Evolutionary conservation across 2,888 invertebrate species (phyloP), one percentile per base, ranked within the genome.

Genomic region (Drosophila koepferae): DNA sequence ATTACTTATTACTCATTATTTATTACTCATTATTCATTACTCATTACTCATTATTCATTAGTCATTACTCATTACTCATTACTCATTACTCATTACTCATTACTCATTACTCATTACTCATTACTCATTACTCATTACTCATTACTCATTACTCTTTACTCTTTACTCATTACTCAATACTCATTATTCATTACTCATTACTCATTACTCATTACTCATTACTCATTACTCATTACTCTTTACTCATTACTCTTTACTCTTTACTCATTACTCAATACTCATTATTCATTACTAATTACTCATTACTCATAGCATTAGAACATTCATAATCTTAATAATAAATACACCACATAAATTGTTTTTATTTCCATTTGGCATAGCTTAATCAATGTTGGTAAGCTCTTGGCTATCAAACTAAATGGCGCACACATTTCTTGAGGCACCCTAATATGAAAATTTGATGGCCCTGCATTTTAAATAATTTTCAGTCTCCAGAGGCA

Each of bases 401-500:
- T 46, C 5, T 2, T 3, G 31, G 16, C 46, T 4, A 10, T 63
- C 31, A 31, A 28, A 3, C 38, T 44, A 28, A 5, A 62, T 63
- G 18, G 4, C n/a, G 14, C 43, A 16, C 28, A 31, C 18, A 18
- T 56, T 59, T 55, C 48, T 28, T 44, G 73, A 20, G 49, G 7
- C 53, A 72, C 58, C 71, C 72, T 49, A 43, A 49, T 62, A 31
- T 31, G 18, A 48, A 44, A 12, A 38, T 63, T 58, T 63, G 31
- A 58, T 58, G 53, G 58, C 40, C 40, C 48, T 49, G 59, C 43
- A 72, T 65, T 43, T 46, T 60, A 41, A 43, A 65, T 65, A 14
- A 60, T 41, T 31, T 41, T 63, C 8, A 18, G 36, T 36, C 53
- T 18, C 18, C 18, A 41, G 9, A 28, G 12, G 12, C 28, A 10